Conservation (phyloP, 2,797 vertebrate species). For the Naso thynnoides region DNA sequence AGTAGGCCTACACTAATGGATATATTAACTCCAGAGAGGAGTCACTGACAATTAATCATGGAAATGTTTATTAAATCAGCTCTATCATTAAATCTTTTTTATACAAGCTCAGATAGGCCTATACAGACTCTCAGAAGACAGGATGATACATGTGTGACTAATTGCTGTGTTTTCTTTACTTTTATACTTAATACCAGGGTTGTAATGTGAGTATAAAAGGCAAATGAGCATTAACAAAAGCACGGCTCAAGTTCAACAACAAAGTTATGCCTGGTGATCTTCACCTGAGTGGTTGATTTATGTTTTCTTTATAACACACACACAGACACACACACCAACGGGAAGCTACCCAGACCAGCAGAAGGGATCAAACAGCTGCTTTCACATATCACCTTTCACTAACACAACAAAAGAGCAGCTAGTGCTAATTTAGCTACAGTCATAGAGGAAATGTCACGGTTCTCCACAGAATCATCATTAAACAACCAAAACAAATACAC, state of each 20-base stretch:
- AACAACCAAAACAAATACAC: slow-evolving; percentile 51
- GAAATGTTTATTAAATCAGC: slow-evolving; percentile 25
- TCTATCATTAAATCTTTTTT: slow-evolving; percentile 30
- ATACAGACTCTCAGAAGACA: not conserved
- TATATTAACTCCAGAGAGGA: slow-evolving; percentile 23
- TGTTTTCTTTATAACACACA: slow-evolving; percentile 31
- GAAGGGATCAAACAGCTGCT: slow-evolving; percentile 70
- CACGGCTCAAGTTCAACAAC: not conserved
- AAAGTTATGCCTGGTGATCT: slow-evolving; percentile 1
- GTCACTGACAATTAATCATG: slow-evolving; percentile 18
- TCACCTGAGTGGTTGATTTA: not conserved
- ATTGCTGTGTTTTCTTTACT: slow-evolving; percentile 8
- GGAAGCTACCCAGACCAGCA: slow-evolving; percentile 9
- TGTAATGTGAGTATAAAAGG: not conserved
- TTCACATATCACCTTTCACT: slow-evolving; percentile 59
- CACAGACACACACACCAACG: slow-evolving; percentile 3
- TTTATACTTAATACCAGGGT: not conserved
- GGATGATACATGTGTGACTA: not conserved
- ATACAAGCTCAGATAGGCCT: not conserved
- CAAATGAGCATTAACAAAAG: slow-evolving; percentile 2
- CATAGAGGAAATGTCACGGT: slow-evolving; percentile 59
- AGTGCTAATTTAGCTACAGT: slow-evolving; percentile 50
- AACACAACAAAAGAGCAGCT: slow-evolving; percentile 28
- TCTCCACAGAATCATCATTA: slow-evolving; percentile 53
- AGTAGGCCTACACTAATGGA: not conserved